A percentile compares a stretch with the other conserved stretches of the same genome.
Conservation (phyloP, 1,140 invertebrate species). For the Nautilus pompilius region DNA sequence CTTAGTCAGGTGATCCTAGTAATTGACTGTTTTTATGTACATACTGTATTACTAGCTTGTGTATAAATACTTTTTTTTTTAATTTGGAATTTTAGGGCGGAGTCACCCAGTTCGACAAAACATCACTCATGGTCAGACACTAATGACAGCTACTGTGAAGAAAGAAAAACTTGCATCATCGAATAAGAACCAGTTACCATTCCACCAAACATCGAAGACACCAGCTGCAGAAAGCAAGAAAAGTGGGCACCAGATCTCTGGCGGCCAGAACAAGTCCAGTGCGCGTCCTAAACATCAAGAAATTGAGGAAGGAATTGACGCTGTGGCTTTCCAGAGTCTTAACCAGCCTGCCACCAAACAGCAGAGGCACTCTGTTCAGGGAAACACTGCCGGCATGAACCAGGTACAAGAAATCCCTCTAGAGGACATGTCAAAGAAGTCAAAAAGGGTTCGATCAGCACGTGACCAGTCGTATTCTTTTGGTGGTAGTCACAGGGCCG, state of each 20-base stretch:
- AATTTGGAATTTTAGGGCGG: slow-evolving; percentile 25
- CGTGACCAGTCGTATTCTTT: not conserved
- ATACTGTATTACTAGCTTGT: not conserved
- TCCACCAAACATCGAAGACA: too few relatives aligned
- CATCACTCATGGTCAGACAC: slow-evolving; percentile 4
- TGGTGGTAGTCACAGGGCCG: not conserved
- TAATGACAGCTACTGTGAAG: not conserved
- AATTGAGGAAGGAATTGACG: slow-evolving; percentile 52
- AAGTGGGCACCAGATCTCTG: too few relatives aligned
- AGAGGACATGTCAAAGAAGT: slow-evolving; percentile 66
- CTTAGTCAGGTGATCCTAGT: too few relatives aligned
- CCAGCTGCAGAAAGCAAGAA: too few relatives aligned
- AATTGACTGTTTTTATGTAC: too few relatives aligned
- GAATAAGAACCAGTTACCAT: too few relatives aligned
- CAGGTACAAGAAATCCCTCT: slow-evolving; percentile 71
- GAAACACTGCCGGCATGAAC: not conserved
- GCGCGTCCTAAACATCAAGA: slow-evolving; percentile 15
- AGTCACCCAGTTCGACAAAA: slow-evolving; percentile 32
- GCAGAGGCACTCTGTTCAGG: slow-evolving; percentile 5
- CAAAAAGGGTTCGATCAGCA: not conserved
- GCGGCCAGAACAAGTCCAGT: not conserved
- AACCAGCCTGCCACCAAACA: slow-evolving; percentile 48
- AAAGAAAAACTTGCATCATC: too few relatives aligned
- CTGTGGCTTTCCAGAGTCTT: slow-evolving; percentile 68
- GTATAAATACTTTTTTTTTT: not conserved